phyloP scores from a whole-genome alignment of 2,888 invertebrate genomes.

The Steinernema hermaphroditum region DNA sequence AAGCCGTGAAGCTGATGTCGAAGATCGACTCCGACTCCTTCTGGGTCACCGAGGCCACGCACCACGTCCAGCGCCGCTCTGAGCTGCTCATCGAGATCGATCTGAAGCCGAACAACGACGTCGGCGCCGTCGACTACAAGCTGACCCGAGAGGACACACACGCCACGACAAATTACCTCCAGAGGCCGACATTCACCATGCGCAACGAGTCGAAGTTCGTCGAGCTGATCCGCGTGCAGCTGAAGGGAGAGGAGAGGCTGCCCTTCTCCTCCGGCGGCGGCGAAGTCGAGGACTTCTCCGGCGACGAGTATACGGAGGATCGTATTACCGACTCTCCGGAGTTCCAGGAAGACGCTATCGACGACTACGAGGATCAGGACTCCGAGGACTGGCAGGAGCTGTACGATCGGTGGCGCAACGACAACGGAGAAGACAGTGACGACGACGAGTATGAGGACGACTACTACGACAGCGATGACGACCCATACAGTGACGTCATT shows the following conservation, averaged over 20 bases:
- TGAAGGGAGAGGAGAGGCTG: neutral
- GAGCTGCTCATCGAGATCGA: neutral
- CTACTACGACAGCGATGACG: neutral
- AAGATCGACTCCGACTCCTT: neutral
- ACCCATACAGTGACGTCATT: neutral
- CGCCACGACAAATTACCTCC: neutral
- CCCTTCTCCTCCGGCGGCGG: neutral
- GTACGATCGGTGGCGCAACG: conserved; percentile 16
- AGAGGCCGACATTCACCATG: neutral
- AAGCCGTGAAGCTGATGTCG: neutral
- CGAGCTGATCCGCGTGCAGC: neutral
- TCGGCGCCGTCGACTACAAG: neutral
- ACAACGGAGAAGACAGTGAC: conserved; percentile 39
- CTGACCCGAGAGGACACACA: neutral
- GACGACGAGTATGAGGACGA: no score
- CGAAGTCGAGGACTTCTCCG: neutral
- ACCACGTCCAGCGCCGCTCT: neutral
- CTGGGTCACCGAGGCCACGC: neutral
- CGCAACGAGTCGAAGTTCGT: neutral
- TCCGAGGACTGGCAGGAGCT: neutral
- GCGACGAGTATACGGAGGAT: neutral
- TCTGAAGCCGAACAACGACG: neutral
- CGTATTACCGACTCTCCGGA: neutral
- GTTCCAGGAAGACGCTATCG: neutral
- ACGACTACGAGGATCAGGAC: conserved; percentile 8